These are phyloP conservation scores for Lysandra coridon DNA, from an alignment of 2,888 invertebrate species.

Conservation along the genomic window DNA sequence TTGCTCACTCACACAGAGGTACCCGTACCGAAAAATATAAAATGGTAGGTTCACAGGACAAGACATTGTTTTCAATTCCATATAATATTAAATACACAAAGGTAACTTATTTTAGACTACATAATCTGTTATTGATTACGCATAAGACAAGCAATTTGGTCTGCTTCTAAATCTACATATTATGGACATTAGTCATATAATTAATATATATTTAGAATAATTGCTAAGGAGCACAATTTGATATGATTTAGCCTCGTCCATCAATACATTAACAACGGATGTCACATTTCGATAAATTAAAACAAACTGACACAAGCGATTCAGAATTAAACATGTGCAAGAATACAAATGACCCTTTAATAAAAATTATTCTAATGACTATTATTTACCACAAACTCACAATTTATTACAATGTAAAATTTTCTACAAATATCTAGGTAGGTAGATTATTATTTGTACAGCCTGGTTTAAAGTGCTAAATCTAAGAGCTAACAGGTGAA, in stretches of 20 bases:
- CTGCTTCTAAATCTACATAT: conserved; percentile 43
- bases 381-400: conserved; percentile 65
- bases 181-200: conserved; percentile 41
- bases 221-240: conserved; percentile 46
- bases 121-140: conserved; percentile 40
- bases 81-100: conserved; percentile 41
- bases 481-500: conserved; percentile 73
- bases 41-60: conserved; percentile 46
- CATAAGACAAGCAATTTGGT: conserved; percentile 43
- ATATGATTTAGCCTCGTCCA: conserved; percentile 47
- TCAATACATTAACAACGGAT: conserved; percentile 40
- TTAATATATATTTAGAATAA: conserved; percentile 44
- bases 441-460: conserved; percentile 73
- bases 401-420: conserved; percentile 72
- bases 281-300: conserved; percentile 40
- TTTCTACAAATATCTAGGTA: conserved; percentile 72
- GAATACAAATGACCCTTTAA: conserved; percentile 53
- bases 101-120: conserved; percentile 38
- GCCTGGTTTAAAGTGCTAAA: conserved; percentile 74
- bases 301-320: conserved; percentile 35
- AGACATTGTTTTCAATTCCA: conserved; percentile 52
- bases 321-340: conserved; percentile 32
- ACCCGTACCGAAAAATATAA: background rate
- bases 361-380: conserved; percentile 64
- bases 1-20: background rate